These are phyloP conservation scores for Glyptemys insculpta DNA, from an alignment of 2,797 vertebrate species.

Conservation along the genomic window DNA sequence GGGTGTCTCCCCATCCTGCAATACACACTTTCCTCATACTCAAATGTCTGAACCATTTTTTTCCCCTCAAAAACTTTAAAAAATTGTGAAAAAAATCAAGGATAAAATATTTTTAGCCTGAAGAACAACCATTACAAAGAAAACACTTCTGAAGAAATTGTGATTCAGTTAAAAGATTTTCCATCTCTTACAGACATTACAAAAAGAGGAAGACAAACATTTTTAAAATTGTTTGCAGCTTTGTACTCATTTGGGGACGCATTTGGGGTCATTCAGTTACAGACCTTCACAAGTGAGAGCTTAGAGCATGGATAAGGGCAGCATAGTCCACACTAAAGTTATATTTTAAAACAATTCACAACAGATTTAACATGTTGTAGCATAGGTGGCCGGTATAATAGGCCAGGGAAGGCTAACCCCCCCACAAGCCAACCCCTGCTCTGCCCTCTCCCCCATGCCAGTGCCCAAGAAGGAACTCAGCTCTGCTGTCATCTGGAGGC, in stretches of 20 bases:
- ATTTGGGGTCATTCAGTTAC: background rate
- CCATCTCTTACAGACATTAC: too few relatives aligned
- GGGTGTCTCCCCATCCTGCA: background rate
- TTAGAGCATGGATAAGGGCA: background rate
- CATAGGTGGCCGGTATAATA: too few relatives aligned
- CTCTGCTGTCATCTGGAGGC: too few relatives aligned
- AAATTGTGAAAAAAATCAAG: background rate
- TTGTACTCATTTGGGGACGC: background rate
- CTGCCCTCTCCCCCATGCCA: too few relatives aligned
- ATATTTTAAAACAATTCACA: background rate
- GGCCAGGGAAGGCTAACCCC: too few relatives aligned
- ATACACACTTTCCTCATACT: background rate
- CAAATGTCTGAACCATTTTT: background rate
- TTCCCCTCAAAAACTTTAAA: background rate
- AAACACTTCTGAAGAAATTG: too few relatives aligned
- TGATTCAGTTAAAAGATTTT: too few relatives aligned
- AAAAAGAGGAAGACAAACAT: too few relatives aligned
- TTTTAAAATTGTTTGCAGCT: background rate
- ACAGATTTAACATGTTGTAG: background rate
- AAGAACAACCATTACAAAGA: background rate
- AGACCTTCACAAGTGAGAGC: background rate
- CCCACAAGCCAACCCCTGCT: too few relatives aligned
- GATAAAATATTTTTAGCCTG: background rate
- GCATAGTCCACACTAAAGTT: background rate
- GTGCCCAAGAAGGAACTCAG: too few relatives aligned